These are phyloP conservation scores for Phaenicophaeus curvirostris DNA, from an alignment of 2,797 vertebrate genomes.

Conservation along the genomic window DNA sequence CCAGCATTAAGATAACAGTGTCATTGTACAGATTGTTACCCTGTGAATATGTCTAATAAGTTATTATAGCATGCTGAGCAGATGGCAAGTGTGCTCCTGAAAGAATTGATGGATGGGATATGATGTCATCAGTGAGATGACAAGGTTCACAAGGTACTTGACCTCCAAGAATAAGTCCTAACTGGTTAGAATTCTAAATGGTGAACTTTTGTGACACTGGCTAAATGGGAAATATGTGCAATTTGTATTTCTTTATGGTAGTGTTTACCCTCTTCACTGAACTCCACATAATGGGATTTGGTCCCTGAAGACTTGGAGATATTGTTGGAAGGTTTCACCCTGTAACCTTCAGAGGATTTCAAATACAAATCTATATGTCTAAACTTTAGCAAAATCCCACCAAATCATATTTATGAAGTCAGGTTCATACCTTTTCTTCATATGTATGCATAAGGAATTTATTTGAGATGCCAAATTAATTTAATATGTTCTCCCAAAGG, in stretches of 20 bases:
- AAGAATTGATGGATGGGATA: slow-evolving; percentile 92
- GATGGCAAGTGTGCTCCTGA: slow-evolving; percentile 90
- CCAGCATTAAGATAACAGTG: slow-evolving; percentile 83
- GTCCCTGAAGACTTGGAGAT: slow-evolving; percentile 82
- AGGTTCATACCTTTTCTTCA: slow-evolving; percentile 46
- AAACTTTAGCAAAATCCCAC: slow-evolving; percentile 73
- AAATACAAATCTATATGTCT: slow-evolving; percentile 74
- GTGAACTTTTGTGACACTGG: slow-evolving; percentile 88
- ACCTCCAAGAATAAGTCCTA: slow-evolving; percentile 84
- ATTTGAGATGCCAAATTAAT: slow-evolving; percentile 70
- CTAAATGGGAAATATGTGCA: slow-evolving; percentile 89
- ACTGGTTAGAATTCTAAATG: slow-evolving; percentile 91
- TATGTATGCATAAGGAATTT: slow-evolving; percentile 58
- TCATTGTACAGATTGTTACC: slow-evolving; percentile 81
- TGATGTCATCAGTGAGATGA: slow-evolving; percentile 97
- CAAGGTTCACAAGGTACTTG: slow-evolving; percentile 89
- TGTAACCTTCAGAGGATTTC: slow-evolving; percentile 79
- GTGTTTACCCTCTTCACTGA: slow-evolving; percentile 87
- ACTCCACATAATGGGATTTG: slow-evolving; percentile 84
- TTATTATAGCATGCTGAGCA: slow-evolving; percentile 86
- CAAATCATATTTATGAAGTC: slow-evolving; percentile 70
- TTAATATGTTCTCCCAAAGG: slow-evolving; percentile 55
- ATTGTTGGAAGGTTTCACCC: slow-evolving; percentile 80
- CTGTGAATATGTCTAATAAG: slow-evolving; percentile 83
- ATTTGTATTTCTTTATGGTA: slow-evolving; percentile 90